Conservation (phyloP, 1,140 invertebrate species). For the Carcinoscorpius rotundicauda region DNA sequence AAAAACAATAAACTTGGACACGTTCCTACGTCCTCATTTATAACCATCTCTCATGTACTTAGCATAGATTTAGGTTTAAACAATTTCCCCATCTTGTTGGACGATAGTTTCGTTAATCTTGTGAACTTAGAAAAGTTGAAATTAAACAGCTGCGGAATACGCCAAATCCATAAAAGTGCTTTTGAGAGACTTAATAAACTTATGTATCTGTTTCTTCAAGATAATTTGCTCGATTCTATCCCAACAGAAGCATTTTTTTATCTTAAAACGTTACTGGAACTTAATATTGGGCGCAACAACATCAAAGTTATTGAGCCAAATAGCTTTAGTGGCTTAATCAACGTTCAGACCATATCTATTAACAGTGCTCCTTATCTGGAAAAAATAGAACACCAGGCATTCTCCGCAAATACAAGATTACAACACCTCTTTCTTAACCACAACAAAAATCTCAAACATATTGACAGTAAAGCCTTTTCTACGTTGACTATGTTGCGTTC, state of each 20-base stretch:
- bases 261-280: constrained; percentile 33
- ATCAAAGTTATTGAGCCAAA: constrained; percentile 15
- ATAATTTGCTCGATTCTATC: constrained; percentile 57
- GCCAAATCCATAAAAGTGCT: constrained; percentile 56
- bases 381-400: constrained; percentile 30
- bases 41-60: constrained; percentile 44
- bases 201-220: constrained; percentile 57
- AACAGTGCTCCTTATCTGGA: constrained; percentile 28
- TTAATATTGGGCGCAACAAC: constrained; percentile 24
- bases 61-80: constrained; percentile 65
- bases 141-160: constrained; percentile 60
- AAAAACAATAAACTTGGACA: constrained; percentile 68
- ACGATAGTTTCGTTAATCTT: too few species aligned
- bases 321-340: constrained; percentile 21
- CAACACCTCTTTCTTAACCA: constrained; percentile 49
- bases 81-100: constrained; percentile 40
- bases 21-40: constrained; percentile 47
- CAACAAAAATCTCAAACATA: constrained; percentile 20
- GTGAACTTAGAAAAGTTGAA: constrained; percentile 51
- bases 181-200: constrained; percentile 60
- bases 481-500: constrained; percentile 57
- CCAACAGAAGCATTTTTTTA: constrained; percentile 57
- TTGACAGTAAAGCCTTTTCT: constrained; percentile 56
- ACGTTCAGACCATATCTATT: constrained; percentile 24
- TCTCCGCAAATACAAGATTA: constrained; percentile 39